Conservation (phyloP, 2,888 invertebrate species). For the Mesorhabditis sp. region DNA sequence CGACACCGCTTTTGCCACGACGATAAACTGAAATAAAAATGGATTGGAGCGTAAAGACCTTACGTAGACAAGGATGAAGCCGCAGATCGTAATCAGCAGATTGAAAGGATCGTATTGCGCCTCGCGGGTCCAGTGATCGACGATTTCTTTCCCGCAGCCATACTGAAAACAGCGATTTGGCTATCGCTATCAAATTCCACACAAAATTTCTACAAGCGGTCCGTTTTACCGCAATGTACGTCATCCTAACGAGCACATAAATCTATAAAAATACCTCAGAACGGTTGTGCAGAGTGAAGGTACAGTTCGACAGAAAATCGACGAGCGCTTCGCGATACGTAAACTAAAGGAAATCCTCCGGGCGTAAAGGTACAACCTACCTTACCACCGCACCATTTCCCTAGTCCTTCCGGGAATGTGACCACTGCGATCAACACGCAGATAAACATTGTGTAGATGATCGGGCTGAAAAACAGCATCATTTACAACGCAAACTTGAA, state of each 20-base stretch:
- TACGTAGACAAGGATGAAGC: slow-evolving; percentile 1
- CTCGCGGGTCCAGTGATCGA: background rate
- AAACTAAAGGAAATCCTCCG: slow-evolving; percentile 5
- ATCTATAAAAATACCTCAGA: too few relatives aligned
- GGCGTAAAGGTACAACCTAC: background rate
- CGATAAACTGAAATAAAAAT: slow-evolving; percentile 70
- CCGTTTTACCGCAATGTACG: too few relatives aligned
- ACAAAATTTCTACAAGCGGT: too few relatives aligned
- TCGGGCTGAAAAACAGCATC: slow-evolving; percentile 1
- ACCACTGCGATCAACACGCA: background rate
- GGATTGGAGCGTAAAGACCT: background rate
- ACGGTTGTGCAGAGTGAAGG: slow-evolving; percentile 5
- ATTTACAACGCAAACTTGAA: too few relatives aligned
- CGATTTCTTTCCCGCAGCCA: background rate
- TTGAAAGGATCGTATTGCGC: slow-evolving; percentile 1
- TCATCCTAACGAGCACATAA: too few relatives aligned
- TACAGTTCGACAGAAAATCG: slow-evolving; percentile 15
- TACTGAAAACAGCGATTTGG: background rate
- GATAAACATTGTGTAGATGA: slow-evolving; percentile 1
- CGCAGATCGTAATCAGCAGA: background rate
- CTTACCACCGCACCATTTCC: background rate
- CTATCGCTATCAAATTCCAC: too few relatives aligned
- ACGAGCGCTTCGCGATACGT: slow-evolving; percentile 17
- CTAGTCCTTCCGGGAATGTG: slow-evolving; percentile 3
- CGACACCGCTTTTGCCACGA: slow-evolving; percentile 81